These are phyloP conservation scores for Panonychus citri DNA, from an alignment of 1,140 invertebrate species.

Conservation along the genomic window DNA sequence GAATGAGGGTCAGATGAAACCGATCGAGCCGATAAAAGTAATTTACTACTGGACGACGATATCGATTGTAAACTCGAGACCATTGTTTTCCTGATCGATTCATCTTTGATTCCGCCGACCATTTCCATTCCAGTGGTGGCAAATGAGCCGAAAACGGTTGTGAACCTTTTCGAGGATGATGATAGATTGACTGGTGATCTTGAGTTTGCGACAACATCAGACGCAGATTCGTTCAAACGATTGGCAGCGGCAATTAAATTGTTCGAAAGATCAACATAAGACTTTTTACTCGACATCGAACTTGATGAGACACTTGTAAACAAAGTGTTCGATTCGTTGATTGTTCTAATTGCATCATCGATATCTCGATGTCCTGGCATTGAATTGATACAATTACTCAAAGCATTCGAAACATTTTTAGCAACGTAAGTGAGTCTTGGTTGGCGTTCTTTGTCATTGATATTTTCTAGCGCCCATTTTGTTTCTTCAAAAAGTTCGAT, in stretches of 20 bases:
- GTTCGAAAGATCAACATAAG: constrained; percentile 56
- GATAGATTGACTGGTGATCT: constrained; percentile 40
- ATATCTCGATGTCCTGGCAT: constrained; percentile 66
- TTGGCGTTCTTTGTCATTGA: constrained; percentile 32
- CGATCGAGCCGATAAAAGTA: constrained; percentile 62
- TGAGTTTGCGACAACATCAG: constrained; percentile 47
- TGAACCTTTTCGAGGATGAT: constrained; percentile 31
- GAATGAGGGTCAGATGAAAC: constrained; percentile 65
- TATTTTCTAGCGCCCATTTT: constrained; percentile 33
- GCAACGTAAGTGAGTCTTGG: constrained; percentile 31
- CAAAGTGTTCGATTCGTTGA: constrained; percentile 37
- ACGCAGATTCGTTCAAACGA: constrained; percentile 52
- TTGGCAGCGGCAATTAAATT: constrained; percentile 58
- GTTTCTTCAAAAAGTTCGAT: constrained; percentile 52
- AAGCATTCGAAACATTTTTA: constrained; percentile 25
- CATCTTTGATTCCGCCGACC: constrained; percentile 47
- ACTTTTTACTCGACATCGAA: constrained; percentile 32
- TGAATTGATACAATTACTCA: constrained; percentile 40
- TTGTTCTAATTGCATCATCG: constrained; percentile 55
- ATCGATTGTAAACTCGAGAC: constrained; percentile 63
- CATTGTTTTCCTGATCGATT: constrained; percentile 45
- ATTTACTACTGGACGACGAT: constrained; percentile 59
- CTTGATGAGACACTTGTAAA: neutral
- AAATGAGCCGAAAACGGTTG: constrained; percentile 48
- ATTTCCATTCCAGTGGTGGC: constrained; percentile 53